These are phyloP conservation scores for Drosophila teissieri DNA, from an alignment of 1,140 invertebrate species.

Conservation along the genomic window DNA sequence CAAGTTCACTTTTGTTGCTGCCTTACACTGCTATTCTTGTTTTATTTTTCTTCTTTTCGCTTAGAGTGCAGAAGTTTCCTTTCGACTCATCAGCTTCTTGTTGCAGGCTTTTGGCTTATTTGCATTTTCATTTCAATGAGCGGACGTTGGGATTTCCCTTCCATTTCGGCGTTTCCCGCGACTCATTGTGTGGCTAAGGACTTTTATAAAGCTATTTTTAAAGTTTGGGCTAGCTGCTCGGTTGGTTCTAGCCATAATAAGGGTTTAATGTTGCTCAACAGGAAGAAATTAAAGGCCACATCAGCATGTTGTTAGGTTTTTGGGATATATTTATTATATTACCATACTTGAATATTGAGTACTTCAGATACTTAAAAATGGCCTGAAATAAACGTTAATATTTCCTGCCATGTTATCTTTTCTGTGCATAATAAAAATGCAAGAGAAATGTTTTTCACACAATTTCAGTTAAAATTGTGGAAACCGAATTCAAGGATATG, in stretches of 20 bases:
- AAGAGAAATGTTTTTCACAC: background rate
- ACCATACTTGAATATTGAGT: too few relatives aligned
- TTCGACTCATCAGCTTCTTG: constrained; percentile 27
- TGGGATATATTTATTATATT: too few relatives aligned
- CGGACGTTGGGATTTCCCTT: constrained; percentile 26
- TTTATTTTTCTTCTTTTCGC: background rate
- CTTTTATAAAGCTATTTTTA: constrained; percentile 5
- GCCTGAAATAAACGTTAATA: too few relatives aligned
- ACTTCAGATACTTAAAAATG: too few relatives aligned
- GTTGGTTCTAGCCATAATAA: background rate
- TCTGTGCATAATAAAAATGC: background rate
- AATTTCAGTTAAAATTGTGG: constrained; percentile 1
- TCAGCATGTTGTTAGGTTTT: background rate
- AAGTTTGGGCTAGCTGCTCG: constrained; percentile 1
- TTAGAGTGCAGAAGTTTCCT: constrained; percentile 24
- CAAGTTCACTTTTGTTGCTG: constrained; percentile 44
- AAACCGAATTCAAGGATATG: constrained; percentile 3
- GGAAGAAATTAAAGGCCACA: background rate
- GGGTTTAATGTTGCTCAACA: background rate
- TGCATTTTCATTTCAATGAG: constrained; percentile 55
- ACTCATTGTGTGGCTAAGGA: constrained; percentile 54
- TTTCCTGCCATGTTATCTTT: too few relatives aligned
- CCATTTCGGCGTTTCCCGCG: constrained; percentile 27
- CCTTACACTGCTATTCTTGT: constrained; percentile 3
- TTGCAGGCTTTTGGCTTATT: constrained; percentile 39